Conservation (phyloP, 2,797 vertebrate genomes). For the Sebastes taczanowskii region DNA sequence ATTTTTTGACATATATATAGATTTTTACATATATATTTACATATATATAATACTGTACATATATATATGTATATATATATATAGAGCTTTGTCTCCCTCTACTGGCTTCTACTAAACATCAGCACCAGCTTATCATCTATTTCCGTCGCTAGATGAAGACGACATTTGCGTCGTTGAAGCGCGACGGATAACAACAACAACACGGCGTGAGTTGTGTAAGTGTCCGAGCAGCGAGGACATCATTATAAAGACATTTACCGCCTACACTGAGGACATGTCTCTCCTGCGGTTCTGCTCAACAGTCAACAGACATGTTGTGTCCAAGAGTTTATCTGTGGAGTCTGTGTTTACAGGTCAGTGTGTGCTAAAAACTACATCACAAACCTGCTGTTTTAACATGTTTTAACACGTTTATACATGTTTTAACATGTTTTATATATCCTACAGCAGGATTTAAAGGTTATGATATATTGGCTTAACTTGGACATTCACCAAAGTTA, state of each 20-base stretch:
- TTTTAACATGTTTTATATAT: no score
- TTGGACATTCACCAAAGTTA: not conserved
- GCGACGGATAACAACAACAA: slow-evolving; percentile 18
- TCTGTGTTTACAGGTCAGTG: slow-evolving; percentile 58
- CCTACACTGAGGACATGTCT: slow-evolving; percentile 49
- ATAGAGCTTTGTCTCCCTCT: slow-evolving; percentile 20
- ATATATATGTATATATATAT: no score
- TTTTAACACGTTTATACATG: no score
- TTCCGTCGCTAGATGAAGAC: slow-evolving; percentile 52
- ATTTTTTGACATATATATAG: no score
- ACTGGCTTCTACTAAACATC: not conserved
- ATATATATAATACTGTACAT: no score
- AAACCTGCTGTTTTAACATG: no score
- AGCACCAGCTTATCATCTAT: not conserved
- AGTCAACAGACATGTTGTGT: slow-evolving; percentile 13
- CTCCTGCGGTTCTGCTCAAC: slow-evolving; percentile 16
- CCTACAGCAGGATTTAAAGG: not conserved
- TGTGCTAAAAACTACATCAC: no score
- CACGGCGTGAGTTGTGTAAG: slow-evolving; percentile 21
- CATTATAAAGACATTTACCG: not conserved
- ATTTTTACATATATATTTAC: no score
- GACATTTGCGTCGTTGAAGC: slow-evolving; percentile 2
- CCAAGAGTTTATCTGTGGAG: slow-evolving; percentile 1
- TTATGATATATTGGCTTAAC: not conserved
- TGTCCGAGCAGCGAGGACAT: not conserved